These are phyloP conservation scores for Leptura quadrifasciata DNA, from an alignment of 2,888 invertebrate genomes.

Conservation along the genomic window DNA sequence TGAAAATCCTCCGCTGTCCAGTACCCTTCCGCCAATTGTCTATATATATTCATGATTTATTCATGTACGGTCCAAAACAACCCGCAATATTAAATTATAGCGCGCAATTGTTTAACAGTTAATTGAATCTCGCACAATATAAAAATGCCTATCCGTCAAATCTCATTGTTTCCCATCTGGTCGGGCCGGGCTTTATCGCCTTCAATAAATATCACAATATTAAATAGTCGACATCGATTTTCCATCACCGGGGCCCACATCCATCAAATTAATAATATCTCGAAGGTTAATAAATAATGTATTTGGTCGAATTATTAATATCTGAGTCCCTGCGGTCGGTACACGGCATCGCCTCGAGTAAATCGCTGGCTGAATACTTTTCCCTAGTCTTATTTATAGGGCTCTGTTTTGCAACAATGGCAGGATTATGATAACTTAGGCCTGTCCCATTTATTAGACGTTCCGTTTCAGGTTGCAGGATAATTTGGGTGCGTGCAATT, in stretches of 20 bases:
- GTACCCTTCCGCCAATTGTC: background rate
- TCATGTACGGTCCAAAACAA: background rate
- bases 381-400: background rate
- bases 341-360: background rate
- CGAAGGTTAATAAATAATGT: constrained; percentile 21
- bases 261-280: constrained; percentile 26
- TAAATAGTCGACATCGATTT: constrained; percentile 25
- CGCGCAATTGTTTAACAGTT: background rate
- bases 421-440: too few relatives aligned
- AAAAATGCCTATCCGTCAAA: constrained; percentile 6
- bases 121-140: background rate
- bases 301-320: constrained; percentile 1
- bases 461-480: too few relatives aligned
- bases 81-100: constrained; percentile 3
- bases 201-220: constrained; percentile 22
- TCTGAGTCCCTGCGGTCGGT: background rate
- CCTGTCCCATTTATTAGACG: too few relatives aligned
- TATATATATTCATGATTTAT: background rate
- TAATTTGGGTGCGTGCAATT: too few relatives aligned
- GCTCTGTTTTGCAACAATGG: too few relatives aligned
- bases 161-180: background rate
- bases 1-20: background rate
- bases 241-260: background rate
- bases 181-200: constrained; percentile 6
- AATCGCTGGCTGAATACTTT: background rate